phyloP scores from a whole-genome alignment of 2,113 vertebrate genomes.

The Dasyprocta punctata region DNA sequence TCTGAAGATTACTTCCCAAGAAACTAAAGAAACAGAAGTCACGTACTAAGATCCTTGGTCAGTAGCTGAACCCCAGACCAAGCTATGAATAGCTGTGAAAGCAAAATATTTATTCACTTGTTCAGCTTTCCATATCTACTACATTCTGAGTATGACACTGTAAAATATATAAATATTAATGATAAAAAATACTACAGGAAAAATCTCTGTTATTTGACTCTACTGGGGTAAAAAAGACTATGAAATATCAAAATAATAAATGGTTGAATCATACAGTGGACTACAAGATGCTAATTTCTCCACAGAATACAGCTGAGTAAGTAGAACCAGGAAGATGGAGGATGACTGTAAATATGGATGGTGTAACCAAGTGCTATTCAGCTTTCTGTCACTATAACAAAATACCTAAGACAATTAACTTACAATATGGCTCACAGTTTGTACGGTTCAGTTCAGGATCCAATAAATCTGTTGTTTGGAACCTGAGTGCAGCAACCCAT shows the following conservation, averaged over 20 bases:
- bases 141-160: background rate
- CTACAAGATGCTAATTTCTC: background rate
- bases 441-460: background rate
- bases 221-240: background rate
- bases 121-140: background rate
- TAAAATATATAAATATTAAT: background rate
- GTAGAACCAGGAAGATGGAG: background rate
- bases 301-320: background rate
- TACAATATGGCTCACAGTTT: background rate
- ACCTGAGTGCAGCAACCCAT: background rate
- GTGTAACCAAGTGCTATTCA: background rate
- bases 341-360: background rate
- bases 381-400: background rate
- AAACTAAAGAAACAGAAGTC: background rate
- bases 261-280: background rate
- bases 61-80: background rate
- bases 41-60: background rate
- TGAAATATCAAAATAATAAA: background rate
- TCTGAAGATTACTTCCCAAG: background rate
- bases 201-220: background rate
- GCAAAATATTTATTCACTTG: background rate
- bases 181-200: background rate
- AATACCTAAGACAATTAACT: background rate
- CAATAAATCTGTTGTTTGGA: background rate
- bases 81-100: background rate